Evolutionary conservation across 2,797 vertebrate genomes (phyloP).

Genomic region (Neosilurus mollespiculum): DNA sequence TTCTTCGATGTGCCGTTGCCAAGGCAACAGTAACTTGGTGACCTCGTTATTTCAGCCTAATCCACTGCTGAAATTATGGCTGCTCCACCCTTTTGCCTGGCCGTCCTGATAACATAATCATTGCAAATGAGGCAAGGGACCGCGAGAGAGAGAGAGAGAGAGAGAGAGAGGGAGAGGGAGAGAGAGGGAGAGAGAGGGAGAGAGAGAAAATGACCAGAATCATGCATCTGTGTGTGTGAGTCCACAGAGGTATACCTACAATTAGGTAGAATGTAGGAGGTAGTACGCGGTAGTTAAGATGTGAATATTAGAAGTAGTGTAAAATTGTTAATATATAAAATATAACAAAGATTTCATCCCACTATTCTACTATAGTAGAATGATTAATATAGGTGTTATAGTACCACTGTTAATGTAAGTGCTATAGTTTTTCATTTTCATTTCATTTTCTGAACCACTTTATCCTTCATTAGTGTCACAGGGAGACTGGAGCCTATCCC

Average conservation of each 20-base stretch:
- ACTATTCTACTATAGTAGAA: too few relatives aligned
- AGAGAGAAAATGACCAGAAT: neutral
- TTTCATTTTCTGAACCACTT: too few relatives aligned
- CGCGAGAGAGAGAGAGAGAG: constrained; percentile 46
- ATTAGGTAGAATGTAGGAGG: too few relatives aligned
- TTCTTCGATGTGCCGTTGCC: constrained; percentile 98
- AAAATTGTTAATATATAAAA: too few relatives aligned
- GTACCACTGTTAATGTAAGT: neutral
- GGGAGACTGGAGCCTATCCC: too few relatives aligned
- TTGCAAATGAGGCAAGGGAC: constrained; percentile 91
- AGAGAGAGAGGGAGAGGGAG: constrained; percentile 36
- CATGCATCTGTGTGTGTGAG: neutral
- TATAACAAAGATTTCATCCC: too few relatives aligned
- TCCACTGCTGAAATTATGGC: constrained; percentile 98
- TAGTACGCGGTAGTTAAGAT: too few relatives aligned
- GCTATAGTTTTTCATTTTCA: neutral
- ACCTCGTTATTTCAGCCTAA: constrained; percentile 99
- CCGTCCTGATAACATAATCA: constrained; percentile 99
- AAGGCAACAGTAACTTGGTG: constrained; percentile 99
- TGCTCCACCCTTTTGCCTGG: constrained; percentile 99
- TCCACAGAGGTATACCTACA: too few relatives aligned
- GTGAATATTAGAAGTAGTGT: too few relatives aligned
- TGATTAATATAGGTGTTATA: neutral
- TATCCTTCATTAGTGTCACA: too few relatives aligned
- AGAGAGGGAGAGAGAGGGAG: constrained; percentile 6